These are phyloP conservation scores for Oedothorax gibbosus DNA, from an alignment of 1,140 invertebrate genomes.

Conservation along the genomic window DNA sequence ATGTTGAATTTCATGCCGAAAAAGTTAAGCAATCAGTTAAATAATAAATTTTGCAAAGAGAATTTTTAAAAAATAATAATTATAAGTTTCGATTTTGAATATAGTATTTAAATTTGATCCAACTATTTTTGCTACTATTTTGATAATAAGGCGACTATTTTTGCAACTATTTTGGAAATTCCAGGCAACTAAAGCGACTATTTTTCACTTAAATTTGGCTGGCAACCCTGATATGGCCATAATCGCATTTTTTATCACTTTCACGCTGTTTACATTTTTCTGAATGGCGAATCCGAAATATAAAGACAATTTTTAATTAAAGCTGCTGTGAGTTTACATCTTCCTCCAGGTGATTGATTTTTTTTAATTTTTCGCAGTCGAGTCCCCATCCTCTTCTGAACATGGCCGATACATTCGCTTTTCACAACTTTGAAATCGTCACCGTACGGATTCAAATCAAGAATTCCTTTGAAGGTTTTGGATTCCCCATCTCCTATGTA, in stretches of 20 bases:
- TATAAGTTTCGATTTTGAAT: too few species aligned
- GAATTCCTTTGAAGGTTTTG: not conserved
- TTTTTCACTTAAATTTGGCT: too few species aligned
- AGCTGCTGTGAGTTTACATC: not conserved
- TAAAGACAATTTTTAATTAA: not conserved
- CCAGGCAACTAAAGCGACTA: too few species aligned
- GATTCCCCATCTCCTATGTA: conserved; percentile 34
- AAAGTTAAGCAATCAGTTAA: too few species aligned
- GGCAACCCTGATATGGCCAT: too few species aligned
- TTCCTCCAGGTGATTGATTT: not conserved
- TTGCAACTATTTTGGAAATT: too few species aligned
- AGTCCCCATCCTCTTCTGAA: conserved; percentile 18
- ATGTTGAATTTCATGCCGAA: too few species aligned
- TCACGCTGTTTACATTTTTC: not conserved
- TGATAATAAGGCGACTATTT: too few species aligned
- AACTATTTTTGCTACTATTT: too few species aligned
- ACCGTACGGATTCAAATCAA: not conserved
- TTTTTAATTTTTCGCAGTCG: conserved; percentile 1
- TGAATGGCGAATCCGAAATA: not conserved
- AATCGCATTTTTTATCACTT: not conserved
- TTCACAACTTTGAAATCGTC: not conserved
- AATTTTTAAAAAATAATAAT: too few species aligned
- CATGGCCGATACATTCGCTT: conserved; percentile 21
- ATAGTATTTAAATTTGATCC: too few species aligned
- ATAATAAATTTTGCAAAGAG: too few species aligned